Evolutionary conservation across 2,113 vertebrate species (phyloP).

Genomic region (Eretmochelys imbricata): DNA sequence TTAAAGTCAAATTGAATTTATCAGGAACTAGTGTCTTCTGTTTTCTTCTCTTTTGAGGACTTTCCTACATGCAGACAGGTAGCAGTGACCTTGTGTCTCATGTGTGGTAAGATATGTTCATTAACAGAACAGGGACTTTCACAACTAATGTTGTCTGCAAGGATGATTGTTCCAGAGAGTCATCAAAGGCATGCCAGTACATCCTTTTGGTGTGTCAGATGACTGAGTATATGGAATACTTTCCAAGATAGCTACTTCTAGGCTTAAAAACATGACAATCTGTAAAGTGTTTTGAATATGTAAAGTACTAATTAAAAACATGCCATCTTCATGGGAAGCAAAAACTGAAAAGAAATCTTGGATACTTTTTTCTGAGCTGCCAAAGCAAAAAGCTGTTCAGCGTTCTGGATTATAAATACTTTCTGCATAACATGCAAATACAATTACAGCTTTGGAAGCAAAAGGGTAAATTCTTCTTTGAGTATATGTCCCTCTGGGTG

Average conservation of each 20-base stretch:
- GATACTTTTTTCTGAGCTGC: not conserved
- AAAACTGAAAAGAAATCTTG: constrained; percentile 1
- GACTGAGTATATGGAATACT: constrained; percentile 33
- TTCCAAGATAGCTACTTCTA: not conserved
- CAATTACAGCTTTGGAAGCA: not conserved
- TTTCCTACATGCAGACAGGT: not conserved
- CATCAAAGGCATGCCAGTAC: constrained; percentile 63
- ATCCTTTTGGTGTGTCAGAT: constrained; percentile 27
- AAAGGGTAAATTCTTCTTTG: not conserved
- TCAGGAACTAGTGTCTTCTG: not conserved
- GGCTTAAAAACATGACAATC: not conserved
- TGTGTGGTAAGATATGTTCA: not conserved
- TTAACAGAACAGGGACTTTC: constrained; percentile 57
- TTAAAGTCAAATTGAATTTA: constrained; percentile 11
- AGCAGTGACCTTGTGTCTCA: not conserved
- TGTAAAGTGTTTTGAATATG: not conserved
- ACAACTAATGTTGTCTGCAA: constrained; percentile 43
- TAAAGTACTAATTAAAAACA: constrained; percentile 4
- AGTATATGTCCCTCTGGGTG: no score
- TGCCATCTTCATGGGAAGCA: not conserved
- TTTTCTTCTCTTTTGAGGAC: constrained; percentile 4
- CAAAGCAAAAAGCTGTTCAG: not conserved
- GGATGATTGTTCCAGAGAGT: constrained; percentile 46
- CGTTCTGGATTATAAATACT: not conserved
- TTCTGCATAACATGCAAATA: not conserved